phyloP scores from a whole-genome alignment of 1,140 invertebrate species.

The Maconellicoccus hirsutus region DNA sequence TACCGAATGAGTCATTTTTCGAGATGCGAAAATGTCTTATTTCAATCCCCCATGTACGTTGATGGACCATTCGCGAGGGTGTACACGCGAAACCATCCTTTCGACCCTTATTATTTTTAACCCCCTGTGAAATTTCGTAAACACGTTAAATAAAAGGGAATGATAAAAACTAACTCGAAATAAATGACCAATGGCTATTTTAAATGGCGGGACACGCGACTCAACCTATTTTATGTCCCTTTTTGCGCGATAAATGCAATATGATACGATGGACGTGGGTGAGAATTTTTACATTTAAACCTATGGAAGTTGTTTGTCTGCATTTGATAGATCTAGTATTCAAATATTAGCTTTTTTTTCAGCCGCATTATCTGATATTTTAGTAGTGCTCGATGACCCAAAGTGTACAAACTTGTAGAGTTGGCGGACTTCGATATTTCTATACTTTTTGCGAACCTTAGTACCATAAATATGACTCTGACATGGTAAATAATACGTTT shows the following conservation, averaged over 20 bases:
- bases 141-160: background rate
- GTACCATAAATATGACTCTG: too few species aligned
- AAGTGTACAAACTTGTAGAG: too few species aligned
- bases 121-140: conserved; percentile 8
- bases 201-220: conserved; percentile 11
- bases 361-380: too few species aligned
- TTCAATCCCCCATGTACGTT: conserved; percentile 2
- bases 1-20: conserved; percentile 15
- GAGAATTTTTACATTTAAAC: too few species aligned
- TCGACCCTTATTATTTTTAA: conserved; percentile 19
- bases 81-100: background rate
- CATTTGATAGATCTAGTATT: too few species aligned
- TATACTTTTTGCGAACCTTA: too few species aligned
- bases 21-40: background rate
- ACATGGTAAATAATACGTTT: too few species aligned
- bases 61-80: background rate
- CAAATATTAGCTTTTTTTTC: too few species aligned
- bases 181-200: conserved; percentile 18
- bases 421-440: too few species aligned
- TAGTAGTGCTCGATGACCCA: too few species aligned
- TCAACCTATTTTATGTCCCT: background rate
- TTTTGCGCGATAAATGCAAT: background rate
- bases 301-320: too few species aligned
- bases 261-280: background rate
- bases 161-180: conserved; percentile 7